Base-by-base conservation (phyloP, 2,797 vertebrate genomes). In the Gadopsis marmoratus region DNA sequence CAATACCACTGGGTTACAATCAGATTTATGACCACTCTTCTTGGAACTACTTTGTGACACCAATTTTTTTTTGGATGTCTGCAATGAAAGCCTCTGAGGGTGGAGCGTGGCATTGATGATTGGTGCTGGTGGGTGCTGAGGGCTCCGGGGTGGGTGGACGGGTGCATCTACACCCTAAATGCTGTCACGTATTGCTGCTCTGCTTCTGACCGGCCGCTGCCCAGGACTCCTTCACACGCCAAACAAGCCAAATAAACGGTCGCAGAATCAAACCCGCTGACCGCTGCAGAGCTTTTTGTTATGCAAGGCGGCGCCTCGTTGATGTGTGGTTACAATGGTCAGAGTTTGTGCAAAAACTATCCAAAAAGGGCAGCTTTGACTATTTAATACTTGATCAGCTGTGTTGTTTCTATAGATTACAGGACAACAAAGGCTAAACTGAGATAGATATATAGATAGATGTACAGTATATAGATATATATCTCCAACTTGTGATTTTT, bases 81-180 rank as follows among this genome's bases (percentile, higher is more conserved):
- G 31, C 11, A 7, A 1, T 35, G 35, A 12, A 39, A 14, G n/a
- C 35, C 21, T 79, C 21, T 31, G 50, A 62, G 41, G 53, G 58
- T 26, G 14, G 16, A 65, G 35, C 3, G 33, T 16, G 26, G 23
- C 48, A 4, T 31, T 53, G 70, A 51, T 55, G 33, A 35, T 51
- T 17, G 51, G 41, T 70, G 58, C 61, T 62, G 61, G 61, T 74
- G 61, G 56, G 54, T 35, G 68, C 65, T 59, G 41, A 43, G 50
- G 59, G 29, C 41, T 68, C 31, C 26, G 7, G 8, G 26, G 26
- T 26, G 26, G 26, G 26, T 26, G 26, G 26, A 26, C 54, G 66
- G 33, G 2, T 67, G 69, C 62, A 47, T 26, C 63, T 83, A 53
- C 61, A 74, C 37, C 81, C 84, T 63, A 68, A 70, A 79, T 79